phyloP scores from a whole-genome alignment of 2,113 vertebrate species.

The Hepsetus odoe region DNA sequence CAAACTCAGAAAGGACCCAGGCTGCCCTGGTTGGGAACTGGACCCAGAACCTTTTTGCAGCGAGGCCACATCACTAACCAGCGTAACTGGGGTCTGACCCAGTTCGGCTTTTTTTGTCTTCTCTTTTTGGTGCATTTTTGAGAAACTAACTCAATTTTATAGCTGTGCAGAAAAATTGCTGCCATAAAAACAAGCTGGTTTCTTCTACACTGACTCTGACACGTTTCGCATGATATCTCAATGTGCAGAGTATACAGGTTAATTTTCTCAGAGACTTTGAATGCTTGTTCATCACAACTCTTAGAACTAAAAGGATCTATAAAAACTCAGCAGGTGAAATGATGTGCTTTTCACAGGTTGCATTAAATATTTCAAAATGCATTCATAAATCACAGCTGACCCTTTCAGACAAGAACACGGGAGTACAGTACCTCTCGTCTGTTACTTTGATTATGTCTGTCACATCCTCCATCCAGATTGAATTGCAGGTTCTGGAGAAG shows the following conservation, averaged over 20 bases:
- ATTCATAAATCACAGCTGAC: slow-evolving; percentile 40
- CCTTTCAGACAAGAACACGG: slow-evolving; percentile 21
- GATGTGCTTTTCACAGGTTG: slow-evolving; percentile 22
- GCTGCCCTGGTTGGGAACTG: too few relatives aligned
- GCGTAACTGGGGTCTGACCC: too few relatives aligned
- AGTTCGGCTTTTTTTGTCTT: too few relatives aligned
- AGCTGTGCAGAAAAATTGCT: too few relatives aligned
- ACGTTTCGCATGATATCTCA: too few relatives aligned
- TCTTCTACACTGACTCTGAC: too few relatives aligned
- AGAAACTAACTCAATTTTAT: too few relatives aligned
- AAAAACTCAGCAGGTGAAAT: slow-evolving; percentile 31
- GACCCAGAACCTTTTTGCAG: too few relatives aligned
- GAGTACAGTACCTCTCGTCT: slow-evolving; percentile 10
- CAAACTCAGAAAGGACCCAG: too few relatives aligned
- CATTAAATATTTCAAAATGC: slow-evolving; percentile 37
- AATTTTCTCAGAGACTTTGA: background rate
- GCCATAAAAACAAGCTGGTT: too few relatives aligned
- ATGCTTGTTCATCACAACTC: background rate
- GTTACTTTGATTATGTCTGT: slow-evolving; percentile 44
- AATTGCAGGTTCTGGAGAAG: slow-evolving; percentile 42
- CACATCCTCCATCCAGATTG: slow-evolving; percentile 46
- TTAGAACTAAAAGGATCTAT: background rate
- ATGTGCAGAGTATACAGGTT: background rate
- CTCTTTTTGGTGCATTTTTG: too few relatives aligned
- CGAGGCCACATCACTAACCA: too few relatives aligned